Evolutionary conservation across 2,113 vertebrate genomes (phyloP).

Genomic region (Puntigrus tetrazona): DNA sequence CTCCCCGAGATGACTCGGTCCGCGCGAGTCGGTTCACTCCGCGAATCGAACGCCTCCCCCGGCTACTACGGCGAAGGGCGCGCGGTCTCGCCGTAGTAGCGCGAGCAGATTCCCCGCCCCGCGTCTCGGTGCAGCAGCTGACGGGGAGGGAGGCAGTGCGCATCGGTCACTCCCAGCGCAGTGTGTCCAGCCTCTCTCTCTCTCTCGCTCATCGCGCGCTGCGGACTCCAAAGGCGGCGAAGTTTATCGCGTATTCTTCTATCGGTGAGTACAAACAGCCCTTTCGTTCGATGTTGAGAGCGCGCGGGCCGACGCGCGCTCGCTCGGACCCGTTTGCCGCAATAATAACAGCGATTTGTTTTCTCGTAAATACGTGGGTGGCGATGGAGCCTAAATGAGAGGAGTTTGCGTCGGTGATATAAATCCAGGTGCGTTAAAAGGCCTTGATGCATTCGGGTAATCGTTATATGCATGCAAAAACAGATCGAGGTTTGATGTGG

Average conservation of each 20-base stretch:
- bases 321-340: background rate
- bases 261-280: slow-evolving; percentile 57
- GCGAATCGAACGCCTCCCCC: background rate
- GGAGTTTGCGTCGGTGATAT: slow-evolving; percentile 34
- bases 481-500: background rate
- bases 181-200: slow-evolving; percentile 50
- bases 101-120: slow-evolving; percentile 60
- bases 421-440: background rate
- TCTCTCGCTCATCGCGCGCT: slow-evolving; percentile 44
- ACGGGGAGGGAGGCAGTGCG: slow-evolving; percentile 67
- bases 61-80: background rate
- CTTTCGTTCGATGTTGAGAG: background rate
- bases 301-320: background rate
- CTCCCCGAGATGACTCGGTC: no score
- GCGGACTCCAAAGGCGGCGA: slow-evolving; percentile 57
- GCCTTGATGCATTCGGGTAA: background rate
- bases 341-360: background rate
- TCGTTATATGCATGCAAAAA: background rate
- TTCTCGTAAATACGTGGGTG: slow-evolving; percentile 2
- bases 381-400: slow-evolving; percentile 8
- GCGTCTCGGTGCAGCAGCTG: slow-evolving; percentile 68
- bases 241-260: slow-evolving; percentile 51
- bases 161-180: slow-evolving; percentile 73
- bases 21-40: no score
- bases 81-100: background rate